Conservation (phyloP, 1,140 invertebrate genomes). For the Hycleus cichorii region DNA sequence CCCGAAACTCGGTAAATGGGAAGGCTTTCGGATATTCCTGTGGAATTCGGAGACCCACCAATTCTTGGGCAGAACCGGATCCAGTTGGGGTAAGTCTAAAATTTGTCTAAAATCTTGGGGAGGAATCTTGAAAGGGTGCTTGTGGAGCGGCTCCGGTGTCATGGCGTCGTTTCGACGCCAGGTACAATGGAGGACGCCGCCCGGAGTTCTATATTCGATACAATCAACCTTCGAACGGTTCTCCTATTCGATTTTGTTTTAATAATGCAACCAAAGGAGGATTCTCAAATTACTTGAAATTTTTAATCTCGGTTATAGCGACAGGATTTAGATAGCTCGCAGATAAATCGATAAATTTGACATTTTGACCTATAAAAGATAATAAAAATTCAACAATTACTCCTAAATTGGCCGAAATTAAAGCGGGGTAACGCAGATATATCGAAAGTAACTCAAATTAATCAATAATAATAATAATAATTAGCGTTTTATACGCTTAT, state of each 20-base stretch:
- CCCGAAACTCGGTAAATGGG: constrained; percentile 75
- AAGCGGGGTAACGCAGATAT: no score
- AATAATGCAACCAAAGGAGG: background rate
- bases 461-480: no score
- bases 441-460: no score
- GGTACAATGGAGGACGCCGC: constrained; percentile 22
- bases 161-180: constrained; percentile 20
- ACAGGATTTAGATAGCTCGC: no score
- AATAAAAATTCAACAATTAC: no score
- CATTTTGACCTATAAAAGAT: no score
- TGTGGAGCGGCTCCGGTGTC: background rate
- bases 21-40: constrained; percentile 73
- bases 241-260: background rate
- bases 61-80: constrained; percentile 77
- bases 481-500: no score
- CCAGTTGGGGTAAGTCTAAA: constrained; percentile 78
- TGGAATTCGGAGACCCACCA: constrained; percentile 85
- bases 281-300: no score
- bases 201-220: constrained; percentile 4
- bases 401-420: no score
- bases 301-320: no score
- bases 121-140: background rate
- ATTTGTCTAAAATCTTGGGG: background rate
- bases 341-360: no score
- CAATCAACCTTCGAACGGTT: background rate